These are phyloP conservation scores for Eueremaeus valkanovi DNA, from an alignment of 2,888 invertebrate species.

Conservation along the genomic window DNA sequence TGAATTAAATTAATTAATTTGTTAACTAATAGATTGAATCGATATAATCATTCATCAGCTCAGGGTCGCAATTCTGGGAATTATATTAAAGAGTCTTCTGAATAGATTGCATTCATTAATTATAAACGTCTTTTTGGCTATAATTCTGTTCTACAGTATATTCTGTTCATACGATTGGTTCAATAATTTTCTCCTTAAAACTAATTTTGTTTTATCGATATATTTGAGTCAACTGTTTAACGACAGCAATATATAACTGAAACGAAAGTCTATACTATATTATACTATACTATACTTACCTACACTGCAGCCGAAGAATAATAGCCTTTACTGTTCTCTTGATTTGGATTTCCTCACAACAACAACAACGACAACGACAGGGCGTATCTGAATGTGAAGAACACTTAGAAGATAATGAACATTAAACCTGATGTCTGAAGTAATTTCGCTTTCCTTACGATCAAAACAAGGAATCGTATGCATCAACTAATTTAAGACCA, in stretches of 20 bases:
- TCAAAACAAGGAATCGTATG: neutral
- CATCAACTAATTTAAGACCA: neutral
- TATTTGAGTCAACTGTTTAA: constrained; percentile 21
- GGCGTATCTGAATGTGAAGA: constrained; percentile 25
- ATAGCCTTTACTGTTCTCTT: constrained; percentile 16
- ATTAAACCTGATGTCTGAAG: constrained; percentile 27
- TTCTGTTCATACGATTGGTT: neutral
- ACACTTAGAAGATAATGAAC: constrained; percentile 35
- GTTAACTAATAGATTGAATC: too few relatives aligned
- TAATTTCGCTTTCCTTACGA: constrained; percentile 12
- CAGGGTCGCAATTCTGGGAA: too few relatives aligned
- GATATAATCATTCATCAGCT: too few relatives aligned
- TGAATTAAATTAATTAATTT: too few relatives aligned
- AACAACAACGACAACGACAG: too few relatives aligned
- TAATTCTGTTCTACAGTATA: neutral
- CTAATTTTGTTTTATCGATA: constrained; percentile 33
- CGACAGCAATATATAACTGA: constrained; percentile 23
- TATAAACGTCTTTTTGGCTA: neutral
- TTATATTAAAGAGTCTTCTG: neutral
- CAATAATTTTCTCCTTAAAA: constrained; percentile 23
- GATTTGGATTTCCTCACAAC: constrained; percentile 2
- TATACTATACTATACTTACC: neutral
- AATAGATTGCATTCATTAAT: constrained; percentile 1
- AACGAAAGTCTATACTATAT: constrained; percentile 9
- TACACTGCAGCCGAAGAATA: neutral